Evolutionary conservation across 2,113 vertebrate species (phyloP).

Genomic region (Xiphias gladius): DNA sequence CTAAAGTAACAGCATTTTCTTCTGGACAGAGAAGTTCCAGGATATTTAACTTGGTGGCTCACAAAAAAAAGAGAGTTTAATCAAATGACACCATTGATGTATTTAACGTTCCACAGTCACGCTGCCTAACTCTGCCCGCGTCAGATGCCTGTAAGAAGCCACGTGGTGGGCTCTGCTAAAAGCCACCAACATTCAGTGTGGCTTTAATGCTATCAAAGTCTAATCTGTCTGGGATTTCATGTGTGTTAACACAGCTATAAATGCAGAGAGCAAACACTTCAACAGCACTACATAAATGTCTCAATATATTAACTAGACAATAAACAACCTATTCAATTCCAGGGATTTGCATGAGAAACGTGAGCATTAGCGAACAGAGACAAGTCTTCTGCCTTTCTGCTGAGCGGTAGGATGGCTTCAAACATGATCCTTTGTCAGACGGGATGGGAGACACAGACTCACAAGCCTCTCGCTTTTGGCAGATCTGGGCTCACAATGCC

Average conservation of each 20-base stretch:
- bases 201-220: conserved; percentile 79
- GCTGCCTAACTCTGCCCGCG: conserved; percentile 34
- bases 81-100: conserved; percentile 47
- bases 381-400: conserved; percentile 71
- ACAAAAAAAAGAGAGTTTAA: conserved; percentile 20
- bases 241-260: conserved; percentile 83
- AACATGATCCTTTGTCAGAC: conserved; percentile 79
- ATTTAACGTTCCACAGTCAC: conserved; percentile 41
- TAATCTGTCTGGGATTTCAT: conserved; percentile 85
- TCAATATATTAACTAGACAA: conserved; percentile 81
- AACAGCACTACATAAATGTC: conserved; percentile 83
- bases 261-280: conserved; percentile 80
- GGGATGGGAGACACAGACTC: conserved; percentile 67
- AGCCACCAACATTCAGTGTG: conserved; percentile 72
- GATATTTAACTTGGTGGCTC: conserved; percentile 12
- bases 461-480: conserved; percentile 71
- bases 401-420: conserved; percentile 74
- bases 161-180: conserved; percentile 54
- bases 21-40: neutral
- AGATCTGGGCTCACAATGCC: conserved; percentile 80
- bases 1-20: neutral
- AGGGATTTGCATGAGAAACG: conserved; percentile 86
- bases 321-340: conserved; percentile 84
- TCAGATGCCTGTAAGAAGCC: conserved; percentile 49
- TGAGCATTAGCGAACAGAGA: conserved; percentile 78